Base-by-base conservation (phyloP, 1,140 invertebrate genomes). In the Drosophila micromelanica region DNA sequence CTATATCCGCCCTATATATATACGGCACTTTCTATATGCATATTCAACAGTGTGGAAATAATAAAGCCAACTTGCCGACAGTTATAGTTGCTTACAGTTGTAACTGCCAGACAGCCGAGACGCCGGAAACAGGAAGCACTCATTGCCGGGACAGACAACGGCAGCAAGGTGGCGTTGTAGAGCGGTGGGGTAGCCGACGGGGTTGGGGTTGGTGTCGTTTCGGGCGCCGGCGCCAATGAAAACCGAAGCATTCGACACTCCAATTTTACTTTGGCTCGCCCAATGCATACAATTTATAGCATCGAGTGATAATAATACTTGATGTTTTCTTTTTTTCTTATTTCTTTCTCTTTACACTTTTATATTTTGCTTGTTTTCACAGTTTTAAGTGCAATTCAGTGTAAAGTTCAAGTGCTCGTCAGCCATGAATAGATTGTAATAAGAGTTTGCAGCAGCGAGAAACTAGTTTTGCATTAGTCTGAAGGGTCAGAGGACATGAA, bases 41-140 rank as follows among this genome's bases (percentile, higher is more conserved):
- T 82, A 89, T 89, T 89, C 84, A 89, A 89, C 84, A 89, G 84
- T 77, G 84, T 89, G 76, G 84, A 89, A 89, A 82, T 89, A 89
- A 89, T 89, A 89, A 89, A 87, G 84, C 82, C 84, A 87, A 87
- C 84, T 87, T 87, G 76, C 78, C 76, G 82, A 87, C 78, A 87
- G 76, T 79, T 74, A 87, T 78, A 87, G 82, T 79, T 76, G 78
- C 75, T 76, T 76, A 72, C 64, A 87, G 63, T 78, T 86, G 75
- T 76, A 74, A 57, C 72, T 74, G 81, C 71, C 68, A 78, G 76
- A 46, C 80, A 67, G 82, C 62, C 46, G 49, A 54, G 65, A 78
- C 60, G 67, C 75, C 68, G 80, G 76, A 81, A 79, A 51, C 61
- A 69, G 84, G 82, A 87, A 81, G 69, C 69, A 87, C 82, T 82